Conservation (phyloP, 2,797 vertebrate species). For the Lepilemur ruficaudatus region DNA sequence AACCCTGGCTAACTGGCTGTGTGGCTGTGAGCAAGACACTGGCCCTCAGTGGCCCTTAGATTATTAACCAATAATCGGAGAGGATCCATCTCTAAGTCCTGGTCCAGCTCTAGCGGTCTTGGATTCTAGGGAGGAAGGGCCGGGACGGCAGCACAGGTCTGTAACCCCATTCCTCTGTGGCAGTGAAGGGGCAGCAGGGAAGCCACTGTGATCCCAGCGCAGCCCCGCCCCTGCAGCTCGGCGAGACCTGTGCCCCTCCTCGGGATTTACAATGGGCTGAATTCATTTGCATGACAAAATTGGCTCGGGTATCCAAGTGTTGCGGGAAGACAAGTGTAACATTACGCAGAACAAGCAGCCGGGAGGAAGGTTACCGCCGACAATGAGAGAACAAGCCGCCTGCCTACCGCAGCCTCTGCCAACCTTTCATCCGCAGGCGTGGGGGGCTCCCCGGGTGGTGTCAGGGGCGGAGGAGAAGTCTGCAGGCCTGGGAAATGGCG, state of each 20-base stretch:
- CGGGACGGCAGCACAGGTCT: background rate
- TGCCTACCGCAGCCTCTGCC: constrained; percentile 92
- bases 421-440: constrained; percentile 87
- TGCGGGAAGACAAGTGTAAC: constrained; percentile 96
- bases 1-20: background rate
- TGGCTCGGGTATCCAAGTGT: constrained; percentile 93
- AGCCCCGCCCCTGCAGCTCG: constrained; percentile 84
- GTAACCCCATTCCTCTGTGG: background rate
- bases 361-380: constrained; percentile 95
- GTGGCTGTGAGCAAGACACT: background rate
- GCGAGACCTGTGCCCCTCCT: constrained; percentile 85
- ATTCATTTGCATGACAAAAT: constrained; percentile 98
- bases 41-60: background rate
- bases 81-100: background rate
- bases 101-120: background rate
- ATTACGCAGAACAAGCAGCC: constrained; percentile 94
- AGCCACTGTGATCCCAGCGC: constrained; percentile 60
- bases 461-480: background rate
- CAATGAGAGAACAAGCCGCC: constrained; percentile 92
- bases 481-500: background rate
- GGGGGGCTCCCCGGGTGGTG: background rate
- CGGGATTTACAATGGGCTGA: constrained; percentile 90
- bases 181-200: constrained; percentile 64
- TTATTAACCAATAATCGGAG: background rate
- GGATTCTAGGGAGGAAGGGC: background rate